Evolutionary conservation across 2,797 vertebrate genomes (phyloP).

Genomic region (Poecilia gillii): DNA sequence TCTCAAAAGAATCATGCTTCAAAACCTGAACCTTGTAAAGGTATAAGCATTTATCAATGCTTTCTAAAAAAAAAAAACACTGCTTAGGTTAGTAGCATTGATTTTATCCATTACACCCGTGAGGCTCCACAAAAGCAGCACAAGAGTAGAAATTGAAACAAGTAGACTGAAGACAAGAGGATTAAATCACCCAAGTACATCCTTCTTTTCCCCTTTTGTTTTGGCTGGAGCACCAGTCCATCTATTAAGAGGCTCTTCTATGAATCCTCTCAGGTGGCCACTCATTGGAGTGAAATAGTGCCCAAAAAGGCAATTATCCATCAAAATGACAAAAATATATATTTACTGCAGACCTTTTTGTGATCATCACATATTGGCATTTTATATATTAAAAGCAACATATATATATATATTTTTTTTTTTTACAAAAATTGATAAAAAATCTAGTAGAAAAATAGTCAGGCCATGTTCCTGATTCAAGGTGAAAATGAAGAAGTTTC

Average conservation of each 20-base stretch:
- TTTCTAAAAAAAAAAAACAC: neutral
- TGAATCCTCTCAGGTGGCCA: neutral
- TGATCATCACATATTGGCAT: neutral
- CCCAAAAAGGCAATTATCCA: neutral
- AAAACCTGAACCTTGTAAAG: neutral
- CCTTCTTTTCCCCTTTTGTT: neutral
- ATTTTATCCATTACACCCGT: neutral
- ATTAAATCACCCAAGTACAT: conserved; percentile 5
- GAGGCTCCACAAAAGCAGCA: neutral
- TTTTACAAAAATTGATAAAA: neutral
- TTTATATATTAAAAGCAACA: neutral
- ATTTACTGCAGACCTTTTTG: neutral
- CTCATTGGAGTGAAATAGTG: neutral
- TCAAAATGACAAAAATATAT: neutral
- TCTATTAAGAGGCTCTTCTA: neutral
- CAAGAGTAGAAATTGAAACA: neutral
- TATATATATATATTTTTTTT: neutral
- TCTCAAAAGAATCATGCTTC: neutral
- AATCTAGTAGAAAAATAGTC: neutral
- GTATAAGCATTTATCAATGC: neutral
- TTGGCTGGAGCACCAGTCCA: neutral
- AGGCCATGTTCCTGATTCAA: neutral
- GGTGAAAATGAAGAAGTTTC: neutral
- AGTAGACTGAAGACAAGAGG: neutral
- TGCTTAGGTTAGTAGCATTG: neutral